phyloP scores from a whole-genome alignment of 1,140 invertebrate genomes.

The Himalopsyche phryganea region DNA sequence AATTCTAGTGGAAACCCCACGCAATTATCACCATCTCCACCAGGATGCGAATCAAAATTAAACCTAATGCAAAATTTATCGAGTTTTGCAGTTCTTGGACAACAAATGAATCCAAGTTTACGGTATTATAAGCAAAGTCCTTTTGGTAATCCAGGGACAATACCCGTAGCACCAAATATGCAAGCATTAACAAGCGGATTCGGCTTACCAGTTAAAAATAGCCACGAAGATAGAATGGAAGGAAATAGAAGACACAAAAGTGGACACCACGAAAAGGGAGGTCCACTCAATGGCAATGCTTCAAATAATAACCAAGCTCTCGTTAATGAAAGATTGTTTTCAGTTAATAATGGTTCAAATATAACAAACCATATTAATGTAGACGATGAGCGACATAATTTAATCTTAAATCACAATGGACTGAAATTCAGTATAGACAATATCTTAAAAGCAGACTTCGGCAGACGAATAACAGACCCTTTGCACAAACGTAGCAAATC shows the following conservation, averaged over 20 bases:
- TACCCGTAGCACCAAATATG: constrained; percentile 18
- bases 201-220: constrained; percentile 1
- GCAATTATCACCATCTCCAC: constrained; percentile 22
- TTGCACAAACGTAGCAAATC: constrained; percentile 56
- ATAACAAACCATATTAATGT: constrained; percentile 37
- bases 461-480: constrained; percentile 67
- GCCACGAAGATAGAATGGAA: constrained; percentile 19
- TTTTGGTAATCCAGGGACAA: constrained; percentile 13
- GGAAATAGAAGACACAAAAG: constrained; percentile 15
- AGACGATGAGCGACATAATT: constrained; percentile 45
- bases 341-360: constrained; percentile 33
- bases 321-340: constrained; percentile 25
- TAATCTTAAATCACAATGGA: constrained; percentile 54
- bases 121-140: constrained; percentile 29
- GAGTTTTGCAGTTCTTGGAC: constrained; percentile 26
- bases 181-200: constrained; percentile 20
- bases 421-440: constrained; percentile 91
- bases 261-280: constrained; percentile 16
- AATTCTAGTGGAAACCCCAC: constrained; percentile 17
- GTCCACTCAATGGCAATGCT: constrained; percentile 10
- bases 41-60: constrained; percentile 26
- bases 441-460: constrained; percentile 87
- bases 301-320: background rate
- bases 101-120: constrained; percentile 17
- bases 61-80: constrained; percentile 28